Evolutionary conservation across 2,888 invertebrate genomes (phyloP).

Genomic region (Scaptomyza tumidula): DNA sequence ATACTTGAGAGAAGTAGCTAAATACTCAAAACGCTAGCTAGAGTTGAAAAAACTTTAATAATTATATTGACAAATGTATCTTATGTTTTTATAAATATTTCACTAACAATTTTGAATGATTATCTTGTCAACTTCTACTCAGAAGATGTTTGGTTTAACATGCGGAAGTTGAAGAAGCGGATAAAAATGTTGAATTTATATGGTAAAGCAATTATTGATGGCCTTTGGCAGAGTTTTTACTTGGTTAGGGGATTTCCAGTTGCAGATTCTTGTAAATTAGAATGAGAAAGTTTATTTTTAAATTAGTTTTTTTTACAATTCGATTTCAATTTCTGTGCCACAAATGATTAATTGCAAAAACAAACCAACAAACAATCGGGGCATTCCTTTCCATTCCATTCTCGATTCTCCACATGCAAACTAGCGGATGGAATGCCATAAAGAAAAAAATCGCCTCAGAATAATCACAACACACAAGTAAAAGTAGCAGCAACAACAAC

Average conservation of each 20-base stretch:
- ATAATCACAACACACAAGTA: constrained; percentile 36
- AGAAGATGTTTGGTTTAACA: not conserved
- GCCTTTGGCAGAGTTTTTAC: no score
- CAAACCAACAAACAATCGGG: constrained; percentile 3
- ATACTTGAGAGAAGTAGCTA: not conserved
- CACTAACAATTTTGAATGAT: not conserved
- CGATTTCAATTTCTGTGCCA: constrained; percentile 5
- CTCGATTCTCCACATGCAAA: constrained; percentile 23
- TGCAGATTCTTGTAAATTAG: no score
- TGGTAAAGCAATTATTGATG: no score
- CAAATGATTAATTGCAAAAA: constrained; percentile 37
- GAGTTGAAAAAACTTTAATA: no score
- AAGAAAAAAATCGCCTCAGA: constrained; percentile 28
- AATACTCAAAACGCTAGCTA: not conserved
- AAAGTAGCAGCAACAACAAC: constrained; percentile 23
- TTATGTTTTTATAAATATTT: no score
- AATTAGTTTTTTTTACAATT: not conserved
- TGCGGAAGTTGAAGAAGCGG: not conserved
- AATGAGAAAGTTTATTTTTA: not conserved
- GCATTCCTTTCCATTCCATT: not conserved
- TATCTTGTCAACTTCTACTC: not conserved
- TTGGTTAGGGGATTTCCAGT: no score
- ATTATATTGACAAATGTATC: not conserved
- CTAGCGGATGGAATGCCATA: constrained; percentile 23
- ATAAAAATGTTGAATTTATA: no score